These are phyloP conservation scores for Mactromeris polynyma DNA, from an alignment of 2,888 invertebrate genomes.

Conservation along the genomic window DNA sequence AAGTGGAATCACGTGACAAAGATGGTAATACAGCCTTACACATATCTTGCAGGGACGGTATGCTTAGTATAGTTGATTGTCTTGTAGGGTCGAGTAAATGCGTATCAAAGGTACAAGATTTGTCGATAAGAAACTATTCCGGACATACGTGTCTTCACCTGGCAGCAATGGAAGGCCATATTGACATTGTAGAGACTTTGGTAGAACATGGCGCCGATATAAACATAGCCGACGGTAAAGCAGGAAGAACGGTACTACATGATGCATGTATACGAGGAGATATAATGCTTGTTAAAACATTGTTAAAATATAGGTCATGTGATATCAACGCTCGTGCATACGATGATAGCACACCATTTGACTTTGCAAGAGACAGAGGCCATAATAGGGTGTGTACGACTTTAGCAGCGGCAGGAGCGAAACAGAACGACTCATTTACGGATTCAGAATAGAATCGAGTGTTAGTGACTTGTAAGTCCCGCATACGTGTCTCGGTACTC, in stretches of 20 bases:
- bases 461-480: no score
- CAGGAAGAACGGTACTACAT: slow-evolving; percentile 62
- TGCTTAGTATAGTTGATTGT: slow-evolving; percentile 16
- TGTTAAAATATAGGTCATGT: slow-evolving; percentile 38
- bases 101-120: slow-evolving; percentile 20
- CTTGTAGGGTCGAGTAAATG: background rate
- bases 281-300: slow-evolving; percentile 36
- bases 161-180: slow-evolving; percentile 41
- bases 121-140: slow-evolving; percentile 52
- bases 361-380: slow-evolving; percentile 56
- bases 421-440: background rate
- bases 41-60: slow-evolving; percentile 54
- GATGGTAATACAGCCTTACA: slow-evolving; percentile 65
- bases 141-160: slow-evolving; percentile 59
- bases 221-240: slow-evolving; percentile 51
- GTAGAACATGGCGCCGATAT: slow-evolving; percentile 51
- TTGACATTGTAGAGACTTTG: slow-evolving; percentile 50
- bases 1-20: slow-evolving; percentile 50
- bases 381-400: slow-evolving; percentile 38
- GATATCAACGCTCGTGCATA: slow-evolving; percentile 63
- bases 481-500: no score
- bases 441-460: slow-evolving; percentile 11
- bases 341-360: slow-evolving; percentile 62
- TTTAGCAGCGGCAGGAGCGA: slow-evolving; percentile 54
- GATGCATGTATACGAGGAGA: slow-evolving; percentile 45